phyloP scores from a whole-genome alignment of 1,140 invertebrate species.

The Tetramorium alpestre region DNA sequence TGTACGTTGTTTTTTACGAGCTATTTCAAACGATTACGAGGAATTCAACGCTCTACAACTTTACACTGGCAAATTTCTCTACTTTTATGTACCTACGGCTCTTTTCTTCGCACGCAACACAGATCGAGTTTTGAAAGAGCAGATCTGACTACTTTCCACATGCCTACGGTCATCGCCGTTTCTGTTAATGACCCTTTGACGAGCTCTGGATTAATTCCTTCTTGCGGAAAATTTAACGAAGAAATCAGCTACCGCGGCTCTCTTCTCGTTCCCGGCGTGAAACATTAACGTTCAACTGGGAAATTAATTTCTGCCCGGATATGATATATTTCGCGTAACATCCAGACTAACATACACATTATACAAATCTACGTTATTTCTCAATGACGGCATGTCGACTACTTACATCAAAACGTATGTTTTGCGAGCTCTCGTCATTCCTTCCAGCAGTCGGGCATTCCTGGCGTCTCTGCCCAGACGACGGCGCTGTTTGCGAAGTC shows the following conservation, averaged over 20 bases:
- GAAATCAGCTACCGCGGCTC: not conserved
- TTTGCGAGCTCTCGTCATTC: constrained; percentile 41
- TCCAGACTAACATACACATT: not conserved
- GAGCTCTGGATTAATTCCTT: not conserved
- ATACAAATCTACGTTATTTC: not conserved
- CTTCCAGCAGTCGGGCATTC: not conserved
- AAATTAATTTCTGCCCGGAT: not conserved
- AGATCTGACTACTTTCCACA: not conserved
- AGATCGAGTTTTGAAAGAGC: not conserved
- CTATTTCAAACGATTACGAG: not conserved
- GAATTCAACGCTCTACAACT: not conserved
- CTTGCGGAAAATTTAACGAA: not conserved
- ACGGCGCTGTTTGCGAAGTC: constrained; percentile 48
- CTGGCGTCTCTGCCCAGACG: constrained; percentile 32
- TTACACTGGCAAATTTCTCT: not conserved
- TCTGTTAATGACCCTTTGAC: not conserved
- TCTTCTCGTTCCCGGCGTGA: not conserved
- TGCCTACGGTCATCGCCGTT: not conserved
- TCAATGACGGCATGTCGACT: not conserved
- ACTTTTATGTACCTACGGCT: not conserved
- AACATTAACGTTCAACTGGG: not conserved
- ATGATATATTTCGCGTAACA: too few relatives aligned
- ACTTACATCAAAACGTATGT: constrained; percentile 17
- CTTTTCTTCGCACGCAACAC: not conserved
- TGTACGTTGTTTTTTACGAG: not conserved